These are phyloP conservation scores for Fratercula arctica DNA, from an alignment of 2,797 vertebrate genomes.

Conservation along the genomic window DNA sequence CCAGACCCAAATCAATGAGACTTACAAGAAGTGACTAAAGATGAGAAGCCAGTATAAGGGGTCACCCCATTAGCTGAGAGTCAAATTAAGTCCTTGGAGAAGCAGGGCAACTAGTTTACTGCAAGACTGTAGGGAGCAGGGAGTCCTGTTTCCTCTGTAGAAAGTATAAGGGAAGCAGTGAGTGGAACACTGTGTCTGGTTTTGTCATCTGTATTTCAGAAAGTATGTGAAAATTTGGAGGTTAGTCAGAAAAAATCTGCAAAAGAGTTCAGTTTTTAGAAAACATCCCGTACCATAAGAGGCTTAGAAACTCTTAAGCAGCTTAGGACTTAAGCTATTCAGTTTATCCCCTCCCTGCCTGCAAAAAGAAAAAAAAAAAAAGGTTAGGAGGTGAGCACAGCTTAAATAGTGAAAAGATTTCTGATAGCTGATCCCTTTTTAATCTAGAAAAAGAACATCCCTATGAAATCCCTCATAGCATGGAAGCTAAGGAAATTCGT, in stretches of 20 bases:
- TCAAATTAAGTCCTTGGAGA: neutral
- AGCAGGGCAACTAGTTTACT: neutral
- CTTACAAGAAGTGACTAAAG: neutral
- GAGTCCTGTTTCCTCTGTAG: neutral
- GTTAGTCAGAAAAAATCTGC: neutral
- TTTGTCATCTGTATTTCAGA: neutral
- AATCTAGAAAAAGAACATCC: neutral
- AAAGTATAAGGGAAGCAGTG: neutral
- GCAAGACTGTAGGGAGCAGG: neutral
- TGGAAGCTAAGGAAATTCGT: neutral
- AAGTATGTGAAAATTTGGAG: neutral
- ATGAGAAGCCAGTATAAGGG: neutral
- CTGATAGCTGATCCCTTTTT: conserved; percentile 6
- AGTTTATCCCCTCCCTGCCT: neutral
- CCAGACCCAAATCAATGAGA: neutral
- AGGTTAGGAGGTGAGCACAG: conserved; percentile 4
- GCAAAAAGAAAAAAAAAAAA: neutral
- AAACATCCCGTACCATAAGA: neutral
- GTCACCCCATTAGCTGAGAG: neutral
- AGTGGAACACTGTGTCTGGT: neutral
- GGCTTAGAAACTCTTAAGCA: conserved; percentile 52
- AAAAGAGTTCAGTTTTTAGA: conserved; percentile 6
- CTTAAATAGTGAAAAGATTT: conserved; percentile 35
- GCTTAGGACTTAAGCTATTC: conserved; percentile 37
- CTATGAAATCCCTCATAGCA: neutral